Evolutionary conservation across 2,888 invertebrate genomes (phyloP), one percentile per base, ranked within the genome.

Genomic region (Dione juno): DNA sequence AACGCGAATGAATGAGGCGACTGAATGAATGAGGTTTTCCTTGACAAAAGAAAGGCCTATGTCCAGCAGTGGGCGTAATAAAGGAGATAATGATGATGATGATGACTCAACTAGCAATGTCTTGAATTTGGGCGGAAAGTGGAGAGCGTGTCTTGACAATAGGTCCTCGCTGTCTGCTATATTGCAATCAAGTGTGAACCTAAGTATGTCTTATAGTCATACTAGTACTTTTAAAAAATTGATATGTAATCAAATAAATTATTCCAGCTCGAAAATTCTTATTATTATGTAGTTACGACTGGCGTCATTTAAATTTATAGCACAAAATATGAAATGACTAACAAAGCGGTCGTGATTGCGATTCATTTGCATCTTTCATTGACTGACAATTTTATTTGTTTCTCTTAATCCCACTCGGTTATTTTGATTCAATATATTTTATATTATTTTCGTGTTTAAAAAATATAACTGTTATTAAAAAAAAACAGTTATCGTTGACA

Each of bases 351-450:
- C 83, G 84, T 88, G 90, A 90, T 90, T 90, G 90, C 88, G 80
- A 79, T 87, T 87, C 85, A 88, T 90, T 89, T 89, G 85, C 89
- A 89, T 89, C 85, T 88, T 88, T 85, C 88, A 89, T 88, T 89
- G 88, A 86, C 86, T 82, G 86, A 87, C 87, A 87, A 89, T 90
- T 90, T 87, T 87, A 90, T 90, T 90, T 84, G 37, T 50, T 50
- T 50, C 64, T 52, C 50, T 64, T 37, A 7, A 43, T n/a, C 37
- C 64, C 35, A 14, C 50, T 48, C 64, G 48, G 50, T 40, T 50
- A 21, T 64, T 64, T 64, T 64, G 50, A 40, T 37, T 64, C 64
- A 21, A 13, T 43, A 13, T 43, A 16, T 45, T n/a, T n/a, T 16
- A 43, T 61, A 61, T 61, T 45, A 6, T 45, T 61, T 41, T 59